A percentile compares a stretch with the other conserved stretches of the same genome.
Evolutionary conservation across 1,140 invertebrate genomes (phyloP).

Genomic region (Tenebrio molitor): DNA sequence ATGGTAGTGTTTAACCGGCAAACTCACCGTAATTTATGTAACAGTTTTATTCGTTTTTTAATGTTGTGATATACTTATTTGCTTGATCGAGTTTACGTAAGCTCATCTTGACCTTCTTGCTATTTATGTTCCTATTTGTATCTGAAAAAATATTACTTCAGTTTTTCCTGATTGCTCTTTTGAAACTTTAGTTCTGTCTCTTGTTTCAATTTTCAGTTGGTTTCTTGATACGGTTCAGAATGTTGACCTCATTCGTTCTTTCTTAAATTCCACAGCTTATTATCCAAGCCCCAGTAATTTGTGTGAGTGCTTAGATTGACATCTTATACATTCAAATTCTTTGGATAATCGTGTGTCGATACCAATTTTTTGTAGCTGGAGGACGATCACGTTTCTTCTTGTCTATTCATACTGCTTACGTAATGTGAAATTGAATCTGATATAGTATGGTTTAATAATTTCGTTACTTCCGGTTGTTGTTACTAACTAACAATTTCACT

Average conservation of each 20-base stretch:
- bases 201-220: too few relatives aligned
- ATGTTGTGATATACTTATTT: background rate
- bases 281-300: background rate
- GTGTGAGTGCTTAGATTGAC: background rate
- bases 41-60: background rate
- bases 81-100: background rate
- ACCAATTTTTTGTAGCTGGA: background rate
- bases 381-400: conserved; percentile 9
- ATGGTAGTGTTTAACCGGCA: too few relatives aligned
- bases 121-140: background rate
- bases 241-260: too few relatives aligned
- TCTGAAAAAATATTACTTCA: too few relatives aligned
- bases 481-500: too few relatives aligned
- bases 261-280: background rate
- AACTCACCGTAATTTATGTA: too few relatives aligned
- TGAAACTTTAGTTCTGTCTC: too few relatives aligned
- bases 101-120: background rate
- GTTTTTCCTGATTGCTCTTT: background rate
- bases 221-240: too few relatives aligned
- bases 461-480: conserved; percentile 22
- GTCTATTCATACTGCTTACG: conserved; percentile 24
- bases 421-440: conserved; percentile 21
- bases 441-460: conserved; percentile 17
- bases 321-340: background rate
- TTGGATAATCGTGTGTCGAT: background rate